A percentile compares a stretch with the other conserved stretches of the same genome.
These are phyloP conservation scores for Oryzias celebensis DNA, from an alignment of 2,113 vertebrate species.

Conservation along the genomic window DNA sequence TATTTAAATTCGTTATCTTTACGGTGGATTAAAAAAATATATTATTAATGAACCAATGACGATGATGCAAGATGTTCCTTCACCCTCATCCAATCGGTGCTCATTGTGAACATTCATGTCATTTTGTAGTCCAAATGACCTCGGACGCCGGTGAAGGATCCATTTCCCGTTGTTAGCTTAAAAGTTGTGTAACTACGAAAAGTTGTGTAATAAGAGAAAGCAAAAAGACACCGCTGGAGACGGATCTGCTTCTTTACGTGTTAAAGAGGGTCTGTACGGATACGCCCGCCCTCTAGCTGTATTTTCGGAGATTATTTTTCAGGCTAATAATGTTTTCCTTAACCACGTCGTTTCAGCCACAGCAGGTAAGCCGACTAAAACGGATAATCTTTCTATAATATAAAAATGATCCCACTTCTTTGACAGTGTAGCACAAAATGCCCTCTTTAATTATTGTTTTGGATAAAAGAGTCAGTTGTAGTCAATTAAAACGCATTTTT, in stretches of 20 bases:
- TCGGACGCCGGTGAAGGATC: conserved; percentile 41
- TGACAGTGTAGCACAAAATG: not conserved
- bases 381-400: not conserved
- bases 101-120: conserved; percentile 5
- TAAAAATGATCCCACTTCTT: not conserved
- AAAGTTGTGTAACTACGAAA: conserved; percentile 38
- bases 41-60: too few relatives aligned
- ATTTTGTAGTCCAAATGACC: conserved; percentile 66
- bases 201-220: conserved; percentile 54
- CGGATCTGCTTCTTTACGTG: not conserved
- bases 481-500: conserved; percentile 12
- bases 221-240: conserved; percentile 38
- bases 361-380: conserved; percentile 63
- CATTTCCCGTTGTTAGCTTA: conserved; percentile 53
- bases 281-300: not conserved
- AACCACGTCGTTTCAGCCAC: conserved; percentile 68
- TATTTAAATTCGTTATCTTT: too few relatives aligned
- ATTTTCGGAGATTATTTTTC: not conserved
- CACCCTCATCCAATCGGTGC: too few relatives aligned
- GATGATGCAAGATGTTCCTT: not conserved
- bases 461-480: not conserved
- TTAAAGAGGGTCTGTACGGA: conserved; percentile 19
- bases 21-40: too few relatives aligned
- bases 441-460: accelerated
- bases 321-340: conserved; percentile 71